Evolutionary conservation across 2,888 invertebrate species (phyloP).

Genomic region (Monochamus alternatus): DNA sequence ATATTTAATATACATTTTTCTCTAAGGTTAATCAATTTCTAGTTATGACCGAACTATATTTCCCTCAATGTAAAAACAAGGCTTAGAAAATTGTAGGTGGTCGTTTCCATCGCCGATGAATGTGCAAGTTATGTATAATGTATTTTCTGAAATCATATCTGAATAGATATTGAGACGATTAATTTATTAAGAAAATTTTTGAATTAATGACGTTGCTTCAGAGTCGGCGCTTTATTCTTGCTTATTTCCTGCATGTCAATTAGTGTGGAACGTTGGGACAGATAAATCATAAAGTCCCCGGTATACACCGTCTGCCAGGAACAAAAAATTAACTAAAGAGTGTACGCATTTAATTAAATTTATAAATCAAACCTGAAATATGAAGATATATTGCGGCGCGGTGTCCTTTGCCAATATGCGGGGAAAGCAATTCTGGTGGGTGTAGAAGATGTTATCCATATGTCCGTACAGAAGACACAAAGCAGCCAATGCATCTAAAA

Average conservation of each 20-base stretch:
- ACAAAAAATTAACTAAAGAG: slow-evolving; percentile 5
- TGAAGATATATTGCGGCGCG: slow-evolving; percentile 13
- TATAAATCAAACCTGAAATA: slow-evolving; percentile 10
- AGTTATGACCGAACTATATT: no score
- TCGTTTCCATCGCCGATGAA: no score
- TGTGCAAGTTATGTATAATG: no score
- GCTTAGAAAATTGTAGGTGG: no score
- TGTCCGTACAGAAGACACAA: not conserved
- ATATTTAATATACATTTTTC: no score
- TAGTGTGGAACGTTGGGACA: not conserved
- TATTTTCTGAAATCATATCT: no score
- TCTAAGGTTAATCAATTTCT: no score
- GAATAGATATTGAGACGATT: no score
- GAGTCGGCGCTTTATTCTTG: no score
- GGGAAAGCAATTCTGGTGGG: slow-evolving; percentile 5
- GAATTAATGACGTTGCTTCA: no score
- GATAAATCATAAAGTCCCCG: slow-evolving; percentile 4
- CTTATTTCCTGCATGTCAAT: not conserved
- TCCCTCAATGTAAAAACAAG: no score
- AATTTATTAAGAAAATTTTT: no score
- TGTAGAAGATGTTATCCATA: slow-evolving; percentile 8
- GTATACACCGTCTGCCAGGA: not conserved
- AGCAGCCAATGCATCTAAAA: not conserved
- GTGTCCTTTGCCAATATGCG: slow-evolving; percentile 3
- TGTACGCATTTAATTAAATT: slow-evolving; percentile 12